Evolutionary conservation across 2,888 invertebrate genomes (phyloP), one percentile per base, ranked within the genome.

Genomic region (Phania funesta): DNA sequence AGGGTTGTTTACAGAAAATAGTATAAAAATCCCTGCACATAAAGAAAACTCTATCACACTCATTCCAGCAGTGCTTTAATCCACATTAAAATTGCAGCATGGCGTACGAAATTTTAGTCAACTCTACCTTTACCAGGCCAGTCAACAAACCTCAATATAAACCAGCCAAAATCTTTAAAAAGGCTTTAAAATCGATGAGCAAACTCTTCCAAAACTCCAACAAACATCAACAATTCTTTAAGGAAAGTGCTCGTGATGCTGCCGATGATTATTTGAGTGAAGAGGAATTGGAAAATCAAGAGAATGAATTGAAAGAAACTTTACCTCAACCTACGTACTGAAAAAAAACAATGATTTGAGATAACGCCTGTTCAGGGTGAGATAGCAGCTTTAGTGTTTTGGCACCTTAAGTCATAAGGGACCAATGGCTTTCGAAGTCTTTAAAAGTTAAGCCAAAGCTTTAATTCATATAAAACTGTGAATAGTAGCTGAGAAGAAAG

Each of bases 61-160:
- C 79, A 80, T 70, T 16, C 8, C 8, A 80, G 60, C 35, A 38
- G 56, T 76, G 50, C 35, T 52, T 16, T 44, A 22, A 54, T 46
- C 18, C 67, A 56, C 44, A 58, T 41, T 24, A 38, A 56, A 62
- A 52, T 29, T 50, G 71, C 73, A 65, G 64, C 52, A 87, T 89
- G 89, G 84, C 84, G 20, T 88, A 87, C 85, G 86, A 88, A 85
- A 83, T 83, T 35, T 85, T 88, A 24, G 56, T 84, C 22, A 86
- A 86, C 70, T n/a, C 18, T 79, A 60, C 20, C 41, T 9, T 56
- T 7, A 58, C 22, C 6, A 77, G 77, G 26, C 83, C 84, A 13
- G 16, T 46, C 58, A 85, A 84, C 54, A 87, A 87, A 35, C 84
- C 82, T 13, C 84, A 84, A 29, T 85, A 85, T 48, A 80, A 79